Evolutionary conservation across 2,797 vertebrate species (phyloP).

Genomic region (Knipowitschia caucasica): DNA sequence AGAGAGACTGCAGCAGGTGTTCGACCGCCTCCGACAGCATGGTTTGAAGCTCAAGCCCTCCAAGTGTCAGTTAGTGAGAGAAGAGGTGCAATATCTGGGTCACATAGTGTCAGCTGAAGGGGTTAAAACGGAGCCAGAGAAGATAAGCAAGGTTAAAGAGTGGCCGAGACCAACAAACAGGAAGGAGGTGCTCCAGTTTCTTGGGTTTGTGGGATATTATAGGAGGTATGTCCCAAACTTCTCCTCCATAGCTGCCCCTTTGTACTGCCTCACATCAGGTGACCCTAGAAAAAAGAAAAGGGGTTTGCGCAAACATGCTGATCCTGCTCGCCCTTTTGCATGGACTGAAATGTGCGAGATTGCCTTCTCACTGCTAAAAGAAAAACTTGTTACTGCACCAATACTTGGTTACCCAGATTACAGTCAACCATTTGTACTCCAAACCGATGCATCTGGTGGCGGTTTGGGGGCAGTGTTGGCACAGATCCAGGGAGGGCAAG

Average conservation of each 20-base stretch:
- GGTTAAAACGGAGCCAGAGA: conserved; percentile 31
- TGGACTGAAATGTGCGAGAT: conserved; percentile 27
- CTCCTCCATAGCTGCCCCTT: conserved; percentile 11
- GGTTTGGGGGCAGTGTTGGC: too few relatives aligned
- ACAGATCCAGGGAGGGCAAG: too few relatives aligned
- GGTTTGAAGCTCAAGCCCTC: conserved; percentile 24
- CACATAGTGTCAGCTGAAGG: conserved; percentile 15
- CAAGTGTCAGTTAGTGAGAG: conserved; percentile 17
- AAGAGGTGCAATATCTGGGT: conserved; percentile 26
- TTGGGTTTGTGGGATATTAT: too few relatives aligned
- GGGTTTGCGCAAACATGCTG: too few relatives aligned
- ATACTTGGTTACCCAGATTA: too few relatives aligned
- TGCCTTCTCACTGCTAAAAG: conserved; percentile 16
- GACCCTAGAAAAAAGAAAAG: conserved; percentile 41
- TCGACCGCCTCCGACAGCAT: conserved; percentile 25
- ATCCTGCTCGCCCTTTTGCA: background rate
- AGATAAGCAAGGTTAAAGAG: conserved; percentile 20
- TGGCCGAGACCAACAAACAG: conserved; percentile 12
- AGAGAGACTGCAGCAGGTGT: conserved; percentile 28
- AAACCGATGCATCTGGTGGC: too few relatives aligned
- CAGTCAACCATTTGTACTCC: too few relatives aligned
- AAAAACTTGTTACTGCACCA: too few relatives aligned
- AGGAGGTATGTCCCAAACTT: too few relatives aligned
- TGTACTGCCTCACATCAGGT: conserved; percentile 34
- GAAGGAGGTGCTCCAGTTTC: conserved; percentile 20